phyloP scores from a whole-genome alignment of 2,888 invertebrate species.

The Zygothrica quintamaculata region DNA sequence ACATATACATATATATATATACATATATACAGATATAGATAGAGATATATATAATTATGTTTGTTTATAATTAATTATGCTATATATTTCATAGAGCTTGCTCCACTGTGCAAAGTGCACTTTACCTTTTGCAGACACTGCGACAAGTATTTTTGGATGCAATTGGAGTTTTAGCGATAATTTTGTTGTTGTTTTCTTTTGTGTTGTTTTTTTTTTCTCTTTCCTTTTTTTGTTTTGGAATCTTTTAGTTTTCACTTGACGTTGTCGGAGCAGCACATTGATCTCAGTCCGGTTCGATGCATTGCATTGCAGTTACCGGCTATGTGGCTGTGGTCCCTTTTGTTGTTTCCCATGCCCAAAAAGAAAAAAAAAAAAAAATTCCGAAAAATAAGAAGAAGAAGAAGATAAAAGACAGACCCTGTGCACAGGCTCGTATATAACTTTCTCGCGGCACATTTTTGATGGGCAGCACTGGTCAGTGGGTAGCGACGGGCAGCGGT shows the following conservation, averaged over 20 bases:
- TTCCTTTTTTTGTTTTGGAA: slow-evolving; percentile 14
- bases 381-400: too few relatives aligned
- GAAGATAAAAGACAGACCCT: too few relatives aligned
- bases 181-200: slow-evolving; percentile 25
- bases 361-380: too few relatives aligned
- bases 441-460: slow-evolving; percentile 61
- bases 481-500: not conserved
- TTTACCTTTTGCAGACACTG: slow-evolving; percentile 23
- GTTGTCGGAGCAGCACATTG: slow-evolving; percentile 31
- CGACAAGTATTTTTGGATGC: slow-evolving; percentile 52
- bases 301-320: not conserved
- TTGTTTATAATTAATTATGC: not conserved
- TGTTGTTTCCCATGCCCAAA: slow-evolving; percentile 6
- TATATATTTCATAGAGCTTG: slow-evolving; percentile 7
- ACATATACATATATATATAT: slow-evolving; percentile 1
- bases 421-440: slow-evolving; percentile 36
- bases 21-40: not conserved
- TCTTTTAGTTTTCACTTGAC: slow-evolving; percentile 37
- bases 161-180: slow-evolving; percentile 24
- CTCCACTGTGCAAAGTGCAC: slow-evolving; percentile 45
- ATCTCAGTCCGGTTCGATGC: slow-evolving; percentile 24
- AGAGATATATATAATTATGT: slow-evolving; percentile 3
- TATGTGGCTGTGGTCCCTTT: slow-evolving; percentile 2
- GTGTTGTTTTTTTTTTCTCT: slow-evolving; percentile 9
- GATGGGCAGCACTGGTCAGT: slow-evolving; percentile 16